Percentiles rank a stretch among this genome's conserved stretches.
These are phyloP conservation scores for Rhodophaea formosa DNA, from an alignment of 2,888 invertebrate species.

Conservation along the genomic window DNA sequence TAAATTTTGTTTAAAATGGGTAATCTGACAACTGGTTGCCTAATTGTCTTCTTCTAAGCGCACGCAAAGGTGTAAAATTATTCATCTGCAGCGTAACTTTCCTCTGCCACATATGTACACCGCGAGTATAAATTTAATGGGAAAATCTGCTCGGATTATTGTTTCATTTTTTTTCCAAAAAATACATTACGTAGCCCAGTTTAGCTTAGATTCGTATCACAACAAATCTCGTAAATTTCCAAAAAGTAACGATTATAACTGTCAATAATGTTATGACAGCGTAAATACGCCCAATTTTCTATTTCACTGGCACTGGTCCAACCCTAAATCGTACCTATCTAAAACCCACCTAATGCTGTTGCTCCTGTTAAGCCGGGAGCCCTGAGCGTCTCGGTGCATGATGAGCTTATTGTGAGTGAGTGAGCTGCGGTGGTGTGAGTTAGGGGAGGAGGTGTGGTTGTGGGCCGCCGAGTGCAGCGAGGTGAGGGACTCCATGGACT, in stretches of 20 bases:
- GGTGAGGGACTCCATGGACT: constrained; percentile 91
- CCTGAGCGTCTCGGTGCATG: constrained; percentile 82
- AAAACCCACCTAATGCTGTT: constrained; percentile 93
- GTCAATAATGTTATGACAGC: not conserved
- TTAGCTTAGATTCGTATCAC: too few species aligned
- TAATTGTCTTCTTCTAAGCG: too few species aligned
- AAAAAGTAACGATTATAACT: not conserved
- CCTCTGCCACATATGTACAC: too few species aligned
- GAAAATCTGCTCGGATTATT: too few species aligned
- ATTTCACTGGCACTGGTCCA: not conserved
- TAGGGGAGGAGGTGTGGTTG: constrained; percentile 86
- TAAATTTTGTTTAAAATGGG: too few species aligned
- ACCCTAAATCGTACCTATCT: not conserved
- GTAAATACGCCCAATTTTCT: not conserved
- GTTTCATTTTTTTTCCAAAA: too few species aligned
- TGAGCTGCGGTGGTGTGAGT: constrained; percentile 84
- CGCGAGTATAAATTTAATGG: too few species aligned
- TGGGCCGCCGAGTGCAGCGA: constrained; percentile 89
- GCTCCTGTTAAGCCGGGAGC: constrained; percentile 89
- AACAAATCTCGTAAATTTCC: not conserved
- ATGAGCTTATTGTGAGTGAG: constrained; percentile 83
- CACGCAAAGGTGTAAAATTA: too few species aligned
- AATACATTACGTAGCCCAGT: too few species aligned
- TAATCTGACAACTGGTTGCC: too few species aligned
- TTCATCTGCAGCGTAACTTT: too few species aligned